Conservation (phyloP, 1,140 invertebrate genomes). For the Dreissena rostriformis region DNA sequence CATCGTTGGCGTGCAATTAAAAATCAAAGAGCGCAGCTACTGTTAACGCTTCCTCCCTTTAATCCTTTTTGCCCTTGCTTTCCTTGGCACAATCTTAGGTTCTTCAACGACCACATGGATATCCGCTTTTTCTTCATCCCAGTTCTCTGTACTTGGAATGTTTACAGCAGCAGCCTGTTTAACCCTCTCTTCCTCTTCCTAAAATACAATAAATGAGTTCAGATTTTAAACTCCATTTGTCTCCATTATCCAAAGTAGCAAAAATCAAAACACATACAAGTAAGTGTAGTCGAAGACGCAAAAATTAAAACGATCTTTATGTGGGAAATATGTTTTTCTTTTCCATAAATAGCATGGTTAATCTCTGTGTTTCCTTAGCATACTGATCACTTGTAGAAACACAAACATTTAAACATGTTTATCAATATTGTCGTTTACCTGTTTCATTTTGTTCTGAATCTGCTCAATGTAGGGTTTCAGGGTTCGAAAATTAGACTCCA, state of each 20-base stretch:
- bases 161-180: neutral
- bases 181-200: neutral
- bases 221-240: neutral
- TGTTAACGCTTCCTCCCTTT: too few species aligned
- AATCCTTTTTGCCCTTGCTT: too few species aligned
- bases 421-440: conserved; percentile 34
- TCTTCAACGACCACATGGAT: conserved; percentile 37
- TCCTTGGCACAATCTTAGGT: neutral
- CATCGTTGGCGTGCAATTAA: too few species aligned
- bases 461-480: conserved; percentile 24
- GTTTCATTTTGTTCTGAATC: neutral
- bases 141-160: neutral
- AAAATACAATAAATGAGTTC: neutral
- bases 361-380: neutral
- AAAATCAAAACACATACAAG: too few species aligned
- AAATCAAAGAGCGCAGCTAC: too few species aligned
- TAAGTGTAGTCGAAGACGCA: neutral
- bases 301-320: neutral
- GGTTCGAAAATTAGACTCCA: conserved; percentile 8
- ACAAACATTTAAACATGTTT: neutral
- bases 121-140: conserved; percentile 23
- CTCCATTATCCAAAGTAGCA: neutral
- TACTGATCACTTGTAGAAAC: too few species aligned
- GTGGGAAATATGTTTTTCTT: neutral
- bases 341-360: neutral